Evolutionary conservation across 2,113 vertebrate species (phyloP).

Genomic region (Agapornis roseicollis): DNA sequence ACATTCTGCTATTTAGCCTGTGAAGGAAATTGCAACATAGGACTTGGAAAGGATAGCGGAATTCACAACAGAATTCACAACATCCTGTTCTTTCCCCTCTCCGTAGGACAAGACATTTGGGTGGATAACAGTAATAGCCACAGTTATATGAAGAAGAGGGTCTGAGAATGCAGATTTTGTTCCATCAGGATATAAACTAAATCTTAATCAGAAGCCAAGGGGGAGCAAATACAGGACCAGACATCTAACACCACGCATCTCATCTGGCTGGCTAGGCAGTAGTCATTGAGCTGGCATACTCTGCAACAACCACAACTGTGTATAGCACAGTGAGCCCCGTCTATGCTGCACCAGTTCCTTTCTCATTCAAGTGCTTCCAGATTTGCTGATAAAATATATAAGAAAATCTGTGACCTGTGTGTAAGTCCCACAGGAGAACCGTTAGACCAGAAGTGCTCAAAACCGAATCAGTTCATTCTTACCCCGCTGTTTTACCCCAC

Average conservation of each 20-base stretch:
- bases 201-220: background rate
- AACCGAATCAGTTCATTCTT: background rate
- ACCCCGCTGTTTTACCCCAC: background rate
- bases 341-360: background rate
- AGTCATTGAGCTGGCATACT: background rate
- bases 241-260: background rate
- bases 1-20: background rate
- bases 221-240: background rate
- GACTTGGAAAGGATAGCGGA: slow-evolving; percentile 15
- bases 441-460: background rate
- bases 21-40: slow-evolving; percentile 22
- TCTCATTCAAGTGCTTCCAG: background rate
- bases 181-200: background rate
- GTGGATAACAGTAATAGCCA: background rate
- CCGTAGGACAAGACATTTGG: background rate
- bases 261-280: background rate
- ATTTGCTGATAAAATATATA: background rate
- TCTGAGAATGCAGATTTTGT: background rate
- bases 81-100: background rate
- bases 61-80: background rate
- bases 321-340: background rate
- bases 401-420: background rate
- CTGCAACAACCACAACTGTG: background rate
- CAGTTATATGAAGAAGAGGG: background rate
- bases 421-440: accelerated